phyloP scores from a whole-genome alignment of 1,140 invertebrate genomes.

The Camponotus floridanus region DNA sequence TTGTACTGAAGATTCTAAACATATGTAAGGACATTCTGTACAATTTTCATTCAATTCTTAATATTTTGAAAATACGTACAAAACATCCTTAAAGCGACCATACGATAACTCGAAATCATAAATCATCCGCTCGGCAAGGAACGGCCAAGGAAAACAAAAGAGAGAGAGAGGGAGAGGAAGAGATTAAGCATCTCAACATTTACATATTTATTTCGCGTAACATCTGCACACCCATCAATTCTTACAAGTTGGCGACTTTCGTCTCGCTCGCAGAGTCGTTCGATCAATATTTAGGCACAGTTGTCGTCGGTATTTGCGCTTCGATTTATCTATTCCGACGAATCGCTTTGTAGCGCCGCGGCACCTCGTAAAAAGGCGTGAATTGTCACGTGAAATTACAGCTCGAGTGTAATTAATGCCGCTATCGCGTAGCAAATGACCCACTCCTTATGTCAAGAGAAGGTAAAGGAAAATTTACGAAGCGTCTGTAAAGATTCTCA shows the following conservation, averaged over 20 bases:
- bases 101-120: constrained; percentile 3
- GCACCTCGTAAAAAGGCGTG: constrained; percentile 34
- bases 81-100: no score
- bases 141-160: neutral
- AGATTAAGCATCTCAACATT: constrained; percentile 24
- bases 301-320: neutral
- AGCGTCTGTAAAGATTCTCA: no score
- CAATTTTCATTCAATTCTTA: no score
- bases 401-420: constrained; percentile 33
- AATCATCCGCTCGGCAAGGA: neutral
- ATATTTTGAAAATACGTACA: no score
- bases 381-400: constrained; percentile 48
- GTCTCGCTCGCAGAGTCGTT: neutral
- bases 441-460: neutral
- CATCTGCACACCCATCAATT: constrained; percentile 50
- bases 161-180: no score
- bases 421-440: neutral
- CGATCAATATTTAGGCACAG: constrained; percentile 66
- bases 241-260: neutral
- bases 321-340: constrained; percentile 25
- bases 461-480: neutral
- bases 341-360: constrained; percentile 41
- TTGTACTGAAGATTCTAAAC: no score
- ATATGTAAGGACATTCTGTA: no score
- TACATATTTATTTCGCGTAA: constrained; percentile 9